Evolutionary conservation across 2,113 vertebrate species (phyloP).

Genomic region (Cichladusa arquata): DNA sequence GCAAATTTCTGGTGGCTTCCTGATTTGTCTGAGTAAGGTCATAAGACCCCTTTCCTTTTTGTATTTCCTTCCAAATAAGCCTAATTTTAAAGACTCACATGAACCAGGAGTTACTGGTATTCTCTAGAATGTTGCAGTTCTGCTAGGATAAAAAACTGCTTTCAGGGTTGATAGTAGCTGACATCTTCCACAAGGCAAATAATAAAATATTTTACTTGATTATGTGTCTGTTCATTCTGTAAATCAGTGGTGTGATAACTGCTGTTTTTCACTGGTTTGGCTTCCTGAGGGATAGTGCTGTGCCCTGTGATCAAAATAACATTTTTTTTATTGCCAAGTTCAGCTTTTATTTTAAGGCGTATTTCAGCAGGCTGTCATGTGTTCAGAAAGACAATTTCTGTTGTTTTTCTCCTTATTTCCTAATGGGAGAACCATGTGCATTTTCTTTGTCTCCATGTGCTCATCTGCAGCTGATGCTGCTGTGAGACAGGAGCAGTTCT

Average conservation of each 20-base stretch:
- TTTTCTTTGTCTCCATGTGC: background rate
- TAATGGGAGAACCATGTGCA: accelerated
- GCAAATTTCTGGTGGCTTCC: background rate
- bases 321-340: background rate
- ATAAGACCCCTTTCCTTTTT: background rate
- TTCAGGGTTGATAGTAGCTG: background rate
- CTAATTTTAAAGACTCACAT: background rate
- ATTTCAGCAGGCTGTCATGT: background rate
- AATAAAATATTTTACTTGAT: background rate
- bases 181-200: background rate
- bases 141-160: background rate
- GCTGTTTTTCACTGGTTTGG: background rate
- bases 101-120: background rate
- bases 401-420: background rate
- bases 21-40: background rate
- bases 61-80: background rate
- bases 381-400: background rate
- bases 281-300: background rate
- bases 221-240: background rate
- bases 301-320: background rate
- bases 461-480: background rate
- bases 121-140: background rate
- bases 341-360: background rate
- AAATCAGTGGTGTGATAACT: background rate
- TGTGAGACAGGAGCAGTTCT: background rate